A percentile compares a stretch with the other conserved stretches of the same genome.
Conservation (phyloP, 2,888 invertebrate genomes). For the Microplitis manilae region DNA sequence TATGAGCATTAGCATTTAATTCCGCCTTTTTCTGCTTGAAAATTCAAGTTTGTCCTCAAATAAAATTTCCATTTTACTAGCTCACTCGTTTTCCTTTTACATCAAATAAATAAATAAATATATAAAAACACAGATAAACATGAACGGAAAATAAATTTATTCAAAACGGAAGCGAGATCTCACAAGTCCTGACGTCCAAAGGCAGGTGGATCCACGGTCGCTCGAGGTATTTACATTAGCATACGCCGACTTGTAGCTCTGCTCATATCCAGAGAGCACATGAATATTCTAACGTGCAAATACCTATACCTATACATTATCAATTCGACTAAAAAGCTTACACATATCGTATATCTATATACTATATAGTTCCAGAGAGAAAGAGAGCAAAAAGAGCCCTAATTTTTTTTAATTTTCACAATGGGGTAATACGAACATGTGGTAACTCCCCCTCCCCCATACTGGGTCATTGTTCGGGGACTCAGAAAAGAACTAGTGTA, state of each 20-base stretch:
- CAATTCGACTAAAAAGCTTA: background rate
- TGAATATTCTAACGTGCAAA: slow-evolving; percentile 27
- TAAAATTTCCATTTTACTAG: slow-evolving; percentile 1
- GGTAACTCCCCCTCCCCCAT: no score
- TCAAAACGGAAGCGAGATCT: slow-evolving; percentile 56
- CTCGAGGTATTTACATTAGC: slow-evolving; percentile 28
- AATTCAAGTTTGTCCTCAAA: no score
- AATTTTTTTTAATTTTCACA: no score
- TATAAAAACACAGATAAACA: slow-evolving; percentile 23
- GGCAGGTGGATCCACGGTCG: slow-evolving; percentile 57
- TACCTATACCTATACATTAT: slow-evolving; percentile 20
- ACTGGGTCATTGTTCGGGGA: no score
- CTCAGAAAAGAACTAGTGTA: no score
- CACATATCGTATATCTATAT: background rate
- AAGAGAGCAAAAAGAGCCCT: no score
- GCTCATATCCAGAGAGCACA: slow-evolving; percentile 42
- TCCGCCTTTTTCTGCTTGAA: no score
- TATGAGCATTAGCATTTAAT: no score
- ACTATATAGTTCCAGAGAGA: no score
- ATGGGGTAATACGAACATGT: no score
- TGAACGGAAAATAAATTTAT: slow-evolving; percentile 49
- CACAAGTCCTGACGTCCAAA: slow-evolving; percentile 44
- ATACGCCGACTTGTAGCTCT: slow-evolving; percentile 5
- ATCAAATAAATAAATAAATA: background rate
- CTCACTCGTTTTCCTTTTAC: background rate